These are phyloP conservation scores for Ricordea florida DNA, from an alignment of 92 coral and sea anemone species.

Conservation along the genomic window DNA sequence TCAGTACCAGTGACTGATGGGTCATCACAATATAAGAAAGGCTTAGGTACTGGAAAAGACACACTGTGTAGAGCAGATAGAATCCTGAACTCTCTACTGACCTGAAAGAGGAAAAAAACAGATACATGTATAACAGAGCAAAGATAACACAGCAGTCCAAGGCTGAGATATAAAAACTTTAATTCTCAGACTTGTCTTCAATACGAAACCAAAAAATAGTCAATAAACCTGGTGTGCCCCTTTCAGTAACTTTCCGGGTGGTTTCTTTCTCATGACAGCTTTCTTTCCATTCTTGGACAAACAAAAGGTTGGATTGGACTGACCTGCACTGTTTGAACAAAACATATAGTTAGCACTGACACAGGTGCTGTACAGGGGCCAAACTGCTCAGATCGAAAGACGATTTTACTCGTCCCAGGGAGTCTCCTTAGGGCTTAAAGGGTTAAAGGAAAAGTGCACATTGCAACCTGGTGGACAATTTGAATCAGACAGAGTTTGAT, in stretches of 20 bases:
- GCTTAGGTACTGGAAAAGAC: slow-evolving; percentile 86
- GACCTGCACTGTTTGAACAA: slow-evolving; percentile 80
- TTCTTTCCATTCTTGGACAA: slow-evolving; percentile 70
- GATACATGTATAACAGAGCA: not conserved
- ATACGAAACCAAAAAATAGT: not conserved
- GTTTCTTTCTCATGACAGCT: slow-evolving; percentile 90
- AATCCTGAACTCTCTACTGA: slow-evolving; percentile 84
- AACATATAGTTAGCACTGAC: no score
- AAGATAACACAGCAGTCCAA: no score
- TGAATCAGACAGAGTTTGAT: no score
- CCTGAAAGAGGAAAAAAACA: slow-evolving; percentile 26
- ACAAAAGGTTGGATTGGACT: slow-evolving; percentile 95
- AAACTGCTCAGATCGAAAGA: no score
- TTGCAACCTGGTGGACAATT: no score
- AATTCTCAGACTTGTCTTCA: no score
- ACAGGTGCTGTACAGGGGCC: no score
- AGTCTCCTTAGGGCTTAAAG: no score
- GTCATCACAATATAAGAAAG: slow-evolving; percentile 77
- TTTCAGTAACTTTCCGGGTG: slow-evolving; percentile 76
- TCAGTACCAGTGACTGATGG: slow-evolving; percentile 84
- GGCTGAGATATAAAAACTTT: no score
- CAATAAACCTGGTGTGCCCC: slow-evolving; percentile 98
- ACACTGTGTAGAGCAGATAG: slow-evolving; percentile 73
- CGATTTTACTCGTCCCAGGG: no score
- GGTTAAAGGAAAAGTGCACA: no score